Evolutionary conservation across 2,113 vertebrate species (phyloP).

Genomic region (Lycaon pictus): DNA sequence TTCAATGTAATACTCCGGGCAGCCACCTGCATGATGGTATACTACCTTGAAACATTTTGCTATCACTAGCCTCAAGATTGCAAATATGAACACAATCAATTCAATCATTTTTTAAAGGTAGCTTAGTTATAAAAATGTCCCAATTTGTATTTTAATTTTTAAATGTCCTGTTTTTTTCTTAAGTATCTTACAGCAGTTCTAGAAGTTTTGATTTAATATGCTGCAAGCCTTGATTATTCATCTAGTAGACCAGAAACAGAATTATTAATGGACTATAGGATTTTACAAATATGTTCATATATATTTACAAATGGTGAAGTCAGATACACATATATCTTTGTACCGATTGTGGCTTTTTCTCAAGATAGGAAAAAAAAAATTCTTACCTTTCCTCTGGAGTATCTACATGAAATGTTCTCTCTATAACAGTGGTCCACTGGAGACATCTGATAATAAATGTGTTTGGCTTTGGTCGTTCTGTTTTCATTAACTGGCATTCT

Average conservation of each 20-base stretch:
- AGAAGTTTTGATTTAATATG: not conserved
- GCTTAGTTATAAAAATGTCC: not conserved
- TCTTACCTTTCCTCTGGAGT: slow-evolving; percentile 96
- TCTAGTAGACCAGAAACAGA: not conserved
- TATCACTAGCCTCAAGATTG: not conserved
- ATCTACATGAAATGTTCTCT: slow-evolving; percentile 98
- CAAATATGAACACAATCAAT: not conserved
- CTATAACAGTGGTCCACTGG: slow-evolving; percentile 99
- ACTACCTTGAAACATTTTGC: not conserved
- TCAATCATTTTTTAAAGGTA: not conserved
- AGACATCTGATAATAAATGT: slow-evolving; percentile 99
- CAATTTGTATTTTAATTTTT: not conserved
- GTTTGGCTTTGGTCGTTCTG: slow-evolving; percentile 98
- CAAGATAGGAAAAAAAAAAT: not conserved
- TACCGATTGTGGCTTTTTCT: not conserved
- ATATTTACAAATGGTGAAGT: not conserved
- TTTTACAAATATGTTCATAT: not conserved
- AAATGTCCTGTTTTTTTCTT: slow-evolving; percentile 19
- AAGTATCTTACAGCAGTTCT: not conserved
- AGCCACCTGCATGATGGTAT: not conserved
- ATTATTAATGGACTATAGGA: not conserved
- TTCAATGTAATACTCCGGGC: not conserved
- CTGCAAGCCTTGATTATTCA: not conserved
- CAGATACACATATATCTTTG: slow-evolving; percentile 11
- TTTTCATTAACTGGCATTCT: slow-evolving; percentile 99